Conservation (phyloP, 1,140 invertebrate species). For the Polyergus mexicanus region DNA sequence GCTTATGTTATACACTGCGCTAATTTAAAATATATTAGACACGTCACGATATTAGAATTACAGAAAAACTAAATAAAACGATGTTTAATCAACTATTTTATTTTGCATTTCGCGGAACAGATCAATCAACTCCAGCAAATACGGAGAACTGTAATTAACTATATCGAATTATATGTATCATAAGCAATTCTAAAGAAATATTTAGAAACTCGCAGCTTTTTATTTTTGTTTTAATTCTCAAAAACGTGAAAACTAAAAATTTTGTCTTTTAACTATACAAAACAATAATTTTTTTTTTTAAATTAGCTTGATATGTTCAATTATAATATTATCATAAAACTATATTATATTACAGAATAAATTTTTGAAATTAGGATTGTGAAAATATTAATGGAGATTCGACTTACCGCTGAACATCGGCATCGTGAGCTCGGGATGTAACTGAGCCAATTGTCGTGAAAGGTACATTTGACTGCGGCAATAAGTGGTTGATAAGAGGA, state of each 20-base stretch:
- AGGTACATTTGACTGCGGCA: conserved; percentile 97
- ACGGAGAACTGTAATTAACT: neutral
- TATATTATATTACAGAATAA: neutral
- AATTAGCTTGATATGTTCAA: neutral
- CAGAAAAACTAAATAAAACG: neutral
- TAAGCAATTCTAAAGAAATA: neutral
- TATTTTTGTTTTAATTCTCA: neutral
- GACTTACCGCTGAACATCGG: conserved; percentile 98
- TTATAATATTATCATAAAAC: neutral
- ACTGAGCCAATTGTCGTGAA: conserved; percentile 95
- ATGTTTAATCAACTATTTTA: neutral
- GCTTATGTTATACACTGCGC: neutral
- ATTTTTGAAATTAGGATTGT: neutral
- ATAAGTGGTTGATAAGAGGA: conserved; percentile 94
- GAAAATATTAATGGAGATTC: neutral
- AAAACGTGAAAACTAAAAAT: neutral
- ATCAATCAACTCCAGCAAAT: neutral
- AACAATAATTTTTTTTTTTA: neutral
- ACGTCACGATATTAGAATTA: neutral
- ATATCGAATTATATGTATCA: neutral
- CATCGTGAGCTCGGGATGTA: conserved; percentile 99
- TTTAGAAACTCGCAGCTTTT: neutral
- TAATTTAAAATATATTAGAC: neutral
- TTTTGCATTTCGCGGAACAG: neutral
- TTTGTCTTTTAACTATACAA: neutral